A percentile compares a stretch with the other conserved stretches of the same genome.
Evolutionary conservation across 1,140 invertebrate genomes (phyloP).

Genomic region (Camponotus floridanus): DNA sequence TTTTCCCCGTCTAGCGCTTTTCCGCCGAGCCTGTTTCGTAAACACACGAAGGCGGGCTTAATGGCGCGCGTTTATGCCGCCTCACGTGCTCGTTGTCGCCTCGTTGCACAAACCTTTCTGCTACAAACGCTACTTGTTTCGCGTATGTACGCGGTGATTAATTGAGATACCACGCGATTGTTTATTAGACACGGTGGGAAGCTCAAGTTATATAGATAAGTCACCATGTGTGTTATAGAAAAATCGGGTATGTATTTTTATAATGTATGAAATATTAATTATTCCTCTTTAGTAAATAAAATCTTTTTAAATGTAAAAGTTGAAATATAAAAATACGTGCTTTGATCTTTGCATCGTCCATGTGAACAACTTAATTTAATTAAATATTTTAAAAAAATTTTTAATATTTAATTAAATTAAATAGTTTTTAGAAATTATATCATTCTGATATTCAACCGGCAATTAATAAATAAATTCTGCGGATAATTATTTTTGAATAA

Average conservation of each 20-base stretch:
- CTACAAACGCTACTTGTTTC: conserved; percentile 6
- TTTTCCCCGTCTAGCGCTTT: conserved; percentile 21
- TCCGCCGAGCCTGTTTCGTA: conserved; percentile 22
- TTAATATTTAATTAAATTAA: background rate
- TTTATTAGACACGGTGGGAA: background rate
- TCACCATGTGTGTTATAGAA: background rate
- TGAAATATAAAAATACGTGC: background rate
- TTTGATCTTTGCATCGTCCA: background rate
- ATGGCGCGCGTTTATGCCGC: conserved; percentile 64
- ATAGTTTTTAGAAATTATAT: background rate
- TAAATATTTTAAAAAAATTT: too few species aligned
- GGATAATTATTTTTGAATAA: background rate
- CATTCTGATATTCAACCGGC: background rate
- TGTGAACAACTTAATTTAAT: background rate
- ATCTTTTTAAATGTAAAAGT: background rate
- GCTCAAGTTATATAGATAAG: conserved; percentile 17
- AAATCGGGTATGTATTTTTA: background rate
- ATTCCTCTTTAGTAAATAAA: background rate
- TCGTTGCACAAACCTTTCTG: conserved; percentile 51
- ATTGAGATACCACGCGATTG: conserved; percentile 31
- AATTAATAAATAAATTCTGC: background rate
- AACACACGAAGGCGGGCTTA: conserved; percentile 50
- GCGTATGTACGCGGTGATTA: conserved; percentile 31
- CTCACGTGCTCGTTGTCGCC: conserved; percentile 53
- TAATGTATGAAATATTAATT: background rate